These are phyloP conservation scores for Acrossocheilus wenchowensis DNA, from an alignment of 2,797 vertebrate species.

Conservation along the genomic window DNA sequence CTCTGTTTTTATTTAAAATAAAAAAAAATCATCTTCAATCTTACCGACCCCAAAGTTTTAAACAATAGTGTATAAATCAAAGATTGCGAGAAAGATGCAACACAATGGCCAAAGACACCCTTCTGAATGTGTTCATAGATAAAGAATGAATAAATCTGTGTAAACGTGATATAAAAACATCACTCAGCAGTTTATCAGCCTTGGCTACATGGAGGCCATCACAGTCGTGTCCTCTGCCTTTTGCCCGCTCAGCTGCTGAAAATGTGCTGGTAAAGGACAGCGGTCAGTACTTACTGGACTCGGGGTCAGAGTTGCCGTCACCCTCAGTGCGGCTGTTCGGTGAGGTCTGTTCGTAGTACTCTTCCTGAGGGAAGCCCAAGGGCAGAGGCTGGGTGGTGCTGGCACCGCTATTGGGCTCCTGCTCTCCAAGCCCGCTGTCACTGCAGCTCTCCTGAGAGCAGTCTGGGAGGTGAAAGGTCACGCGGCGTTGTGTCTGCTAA, in stretches of 20 bases:
- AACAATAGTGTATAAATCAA: background rate
- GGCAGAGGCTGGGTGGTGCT: constrained; percentile 86
- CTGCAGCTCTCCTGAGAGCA: constrained; percentile 95
- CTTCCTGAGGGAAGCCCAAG: constrained; percentile 89
- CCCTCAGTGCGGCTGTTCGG: constrained; percentile 96
- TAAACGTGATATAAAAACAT: background rate
- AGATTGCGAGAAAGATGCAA: background rate
- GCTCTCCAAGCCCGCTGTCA: constrained; percentile 90
- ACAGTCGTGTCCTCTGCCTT: background rate
- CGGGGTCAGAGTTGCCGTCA: constrained; percentile 97
- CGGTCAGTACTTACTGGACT: constrained; percentile 89
- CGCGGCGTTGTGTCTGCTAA: constrained; percentile 89
- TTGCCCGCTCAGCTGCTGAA: background rate
- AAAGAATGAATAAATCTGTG: background rate
- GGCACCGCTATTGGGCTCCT: constrained; percentile 81
- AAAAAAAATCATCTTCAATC: no score
- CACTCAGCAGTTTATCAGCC: constrained; percentile 9
- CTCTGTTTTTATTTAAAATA: no score
- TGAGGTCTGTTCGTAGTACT: constrained; percentile 91
- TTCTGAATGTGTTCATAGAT: background rate
- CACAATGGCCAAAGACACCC: background rate
- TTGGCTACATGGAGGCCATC: background rate
- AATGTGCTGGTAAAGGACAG: constrained; percentile 13
- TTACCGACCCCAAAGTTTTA: background rate
- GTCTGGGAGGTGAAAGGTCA: constrained; percentile 97